Evolutionary conservation across 2,888 invertebrate genomes (phyloP).

Genomic region (Camptogramma bilineatum): DNA sequence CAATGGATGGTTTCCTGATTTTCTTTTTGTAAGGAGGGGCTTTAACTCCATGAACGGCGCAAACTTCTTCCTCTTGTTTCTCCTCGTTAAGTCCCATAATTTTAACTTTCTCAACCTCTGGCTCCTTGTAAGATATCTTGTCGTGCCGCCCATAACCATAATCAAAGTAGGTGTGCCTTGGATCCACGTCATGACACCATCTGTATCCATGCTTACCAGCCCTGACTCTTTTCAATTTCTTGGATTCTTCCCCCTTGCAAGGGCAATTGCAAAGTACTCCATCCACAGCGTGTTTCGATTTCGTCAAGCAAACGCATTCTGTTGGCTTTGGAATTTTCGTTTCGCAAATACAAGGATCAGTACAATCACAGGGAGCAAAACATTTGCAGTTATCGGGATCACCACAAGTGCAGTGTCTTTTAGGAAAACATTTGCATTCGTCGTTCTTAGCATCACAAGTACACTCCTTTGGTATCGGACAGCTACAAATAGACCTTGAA

Average conservation of each 20-base stretch:
- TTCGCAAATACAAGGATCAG: conserved; percentile 69
- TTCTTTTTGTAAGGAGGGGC: conserved; percentile 65
- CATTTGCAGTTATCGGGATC: conserved; percentile 71
- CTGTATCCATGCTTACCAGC: conserved; percentile 73
- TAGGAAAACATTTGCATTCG: conserved; percentile 64
- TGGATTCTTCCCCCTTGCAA: conserved; percentile 48
- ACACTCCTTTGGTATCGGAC: conserved; percentile 57
- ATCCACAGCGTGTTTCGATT: conserved; percentile 44
- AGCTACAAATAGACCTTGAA: conserved; percentile 62
- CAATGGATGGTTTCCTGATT: conserved; percentile 68
- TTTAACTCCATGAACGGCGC: conserved; percentile 56
- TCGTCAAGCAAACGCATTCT: conserved; percentile 64
- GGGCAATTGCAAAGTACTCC: conserved; percentile 58
- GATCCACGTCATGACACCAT: conserved; percentile 77
- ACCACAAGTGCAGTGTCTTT: conserved; percentile 63
- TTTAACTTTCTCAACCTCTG: conserved; percentile 59
- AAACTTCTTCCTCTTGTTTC: conserved; percentile 45
- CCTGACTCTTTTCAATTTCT: conserved; percentile 64
- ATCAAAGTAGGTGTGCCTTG: conserved; percentile 75
- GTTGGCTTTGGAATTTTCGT: conserved; percentile 45
- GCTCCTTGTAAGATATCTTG: conserved; percentile 59
- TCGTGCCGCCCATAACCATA: conserved; percentile 71
- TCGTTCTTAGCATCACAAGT: conserved; percentile 53
- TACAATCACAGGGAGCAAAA: conserved; percentile 63
- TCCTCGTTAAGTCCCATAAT: conserved; percentile 66